These are phyloP conservation scores for Apantesis nais DNA, from an alignment of 2,888 invertebrate species.

Conservation along the genomic window DNA sequence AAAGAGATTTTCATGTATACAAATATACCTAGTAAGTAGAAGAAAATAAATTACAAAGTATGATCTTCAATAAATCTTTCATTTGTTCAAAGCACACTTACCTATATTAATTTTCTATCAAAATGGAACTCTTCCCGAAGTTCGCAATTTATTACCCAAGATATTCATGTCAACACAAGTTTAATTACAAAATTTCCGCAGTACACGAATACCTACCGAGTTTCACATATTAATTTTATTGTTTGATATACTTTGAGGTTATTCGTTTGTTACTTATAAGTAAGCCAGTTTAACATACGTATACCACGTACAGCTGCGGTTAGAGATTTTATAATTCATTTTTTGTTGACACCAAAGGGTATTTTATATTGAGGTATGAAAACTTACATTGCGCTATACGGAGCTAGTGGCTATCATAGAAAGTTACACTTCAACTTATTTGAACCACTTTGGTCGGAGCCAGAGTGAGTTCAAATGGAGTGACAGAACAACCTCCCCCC, in stretches of 20 bases:
- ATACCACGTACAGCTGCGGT: not conserved
- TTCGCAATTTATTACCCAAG: conserved; percentile 9
- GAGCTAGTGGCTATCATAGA: not conserved
- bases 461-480: no score
- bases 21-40: not conserved
- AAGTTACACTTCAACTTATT: no score
- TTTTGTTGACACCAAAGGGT: not conserved
- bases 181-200: conserved; percentile 28
- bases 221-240: conserved; percentile 2
- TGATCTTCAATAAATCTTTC: not conserved
- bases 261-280: not conserved
- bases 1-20: no score
- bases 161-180: conserved; percentile 31
- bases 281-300: not conserved
- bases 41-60: not conserved
- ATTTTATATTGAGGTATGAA: not conserved
- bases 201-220: not conserved
- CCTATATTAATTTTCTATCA: conserved; percentile 3
- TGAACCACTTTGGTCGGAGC: no score
- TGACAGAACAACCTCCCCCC: no score
- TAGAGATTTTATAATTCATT: not conserved
- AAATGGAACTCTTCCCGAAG: not conserved
- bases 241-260: conserved; percentile 2
- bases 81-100: not conserved
- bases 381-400: not conserved